phyloP scores from a whole-genome alignment of 2,888 invertebrate genomes.

The Augiades crinisus region DNA sequence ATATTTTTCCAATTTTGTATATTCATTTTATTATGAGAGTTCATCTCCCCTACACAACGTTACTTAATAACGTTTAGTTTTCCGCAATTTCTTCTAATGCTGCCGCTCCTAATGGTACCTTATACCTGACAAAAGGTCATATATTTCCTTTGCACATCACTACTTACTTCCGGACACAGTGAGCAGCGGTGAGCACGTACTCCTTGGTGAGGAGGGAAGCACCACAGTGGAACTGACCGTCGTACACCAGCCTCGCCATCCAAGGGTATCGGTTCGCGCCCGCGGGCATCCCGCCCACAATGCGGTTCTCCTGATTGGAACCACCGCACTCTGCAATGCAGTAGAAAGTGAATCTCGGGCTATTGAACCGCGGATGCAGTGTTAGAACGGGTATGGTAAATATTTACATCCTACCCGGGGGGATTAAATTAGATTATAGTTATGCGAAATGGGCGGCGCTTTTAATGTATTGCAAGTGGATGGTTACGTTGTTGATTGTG shows the following conservation, averaged over 20 bases:
- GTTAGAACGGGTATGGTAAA: slow-evolving; percentile 9
- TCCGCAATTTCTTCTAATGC: too few relatives aligned
- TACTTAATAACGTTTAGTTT: too few relatives aligned
- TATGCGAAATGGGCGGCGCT: not conserved
- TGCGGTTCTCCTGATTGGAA: slow-evolving; percentile 92
- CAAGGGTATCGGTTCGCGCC: slow-evolving; percentile 92
- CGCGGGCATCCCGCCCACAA: slow-evolving; percentile 92
- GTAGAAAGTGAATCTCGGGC: slow-evolving; percentile 47
- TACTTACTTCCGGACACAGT: slow-evolving; percentile 89
- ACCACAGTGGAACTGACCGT: slow-evolving; percentile 94
- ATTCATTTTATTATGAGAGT: too few relatives aligned
- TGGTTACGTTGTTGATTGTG: not conserved
- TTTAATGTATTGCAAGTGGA: not conserved
- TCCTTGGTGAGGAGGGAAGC: slow-evolving; percentile 91
- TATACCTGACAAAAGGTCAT: too few relatives aligned
- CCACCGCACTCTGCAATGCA: slow-evolving; percentile 87
- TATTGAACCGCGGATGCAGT: slow-evolving; percentile 49
- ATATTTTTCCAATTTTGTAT: too few relatives aligned
- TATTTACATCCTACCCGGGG: slow-evolving; percentile 15
- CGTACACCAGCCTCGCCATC: slow-evolving; percentile 93
- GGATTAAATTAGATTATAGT: slow-evolving; percentile 20
- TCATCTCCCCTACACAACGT: too few relatives aligned
- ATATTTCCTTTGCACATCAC: too few relatives aligned
- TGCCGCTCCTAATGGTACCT: too few relatives aligned
- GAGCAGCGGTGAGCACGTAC: slow-evolving; percentile 93